phyloP scores from a whole-genome alignment of 1,140 invertebrate genomes.

The Oscheius sp. region DNA sequence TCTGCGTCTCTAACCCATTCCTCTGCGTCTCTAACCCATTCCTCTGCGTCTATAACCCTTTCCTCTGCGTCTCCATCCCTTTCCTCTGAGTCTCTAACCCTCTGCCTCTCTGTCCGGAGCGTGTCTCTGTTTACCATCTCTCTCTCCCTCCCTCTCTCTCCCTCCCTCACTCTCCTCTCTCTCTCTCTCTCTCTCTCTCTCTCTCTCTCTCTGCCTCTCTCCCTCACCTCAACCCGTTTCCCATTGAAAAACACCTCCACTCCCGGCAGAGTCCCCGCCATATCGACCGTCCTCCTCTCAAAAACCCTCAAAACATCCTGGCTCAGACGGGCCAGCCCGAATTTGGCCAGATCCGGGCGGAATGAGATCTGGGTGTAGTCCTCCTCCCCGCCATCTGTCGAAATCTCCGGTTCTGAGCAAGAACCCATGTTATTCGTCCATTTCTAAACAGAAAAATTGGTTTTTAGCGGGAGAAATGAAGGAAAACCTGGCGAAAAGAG shows the following conservation, averaged over 20 bases:
- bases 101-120: too few species aligned
- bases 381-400: constrained; percentile 69
- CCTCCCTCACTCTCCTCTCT: too few species aligned
- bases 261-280: constrained; percentile 76
- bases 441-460: constrained; percentile 66
- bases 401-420: constrained; percentile 75
- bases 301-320: constrained; percentile 86
- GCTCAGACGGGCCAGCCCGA: constrained; percentile 72
- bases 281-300: constrained; percentile 85
- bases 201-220: too few species aligned
- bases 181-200: too few species aligned
- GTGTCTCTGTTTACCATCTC: too few species aligned
- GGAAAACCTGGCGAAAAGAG: constrained; percentile 76
- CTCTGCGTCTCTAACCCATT: too few species aligned
- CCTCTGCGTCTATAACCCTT: too few species aligned
- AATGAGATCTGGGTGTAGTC: constrained; percentile 94
- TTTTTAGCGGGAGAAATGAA: neutral
- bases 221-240: constrained; percentile 75
- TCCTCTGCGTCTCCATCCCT: too few species aligned
- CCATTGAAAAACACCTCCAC: constrained; percentile 92
- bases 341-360: constrained; percentile 86
- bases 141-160: too few species aligned
- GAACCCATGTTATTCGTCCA: constrained; percentile 93
- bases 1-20: too few species aligned
- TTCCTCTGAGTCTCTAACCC: too few species aligned